These are phyloP conservation scores for Alligator mississippiensis DNA, from an alignment of 2,113 vertebrate genomes.

Conservation along the genomic window DNA sequence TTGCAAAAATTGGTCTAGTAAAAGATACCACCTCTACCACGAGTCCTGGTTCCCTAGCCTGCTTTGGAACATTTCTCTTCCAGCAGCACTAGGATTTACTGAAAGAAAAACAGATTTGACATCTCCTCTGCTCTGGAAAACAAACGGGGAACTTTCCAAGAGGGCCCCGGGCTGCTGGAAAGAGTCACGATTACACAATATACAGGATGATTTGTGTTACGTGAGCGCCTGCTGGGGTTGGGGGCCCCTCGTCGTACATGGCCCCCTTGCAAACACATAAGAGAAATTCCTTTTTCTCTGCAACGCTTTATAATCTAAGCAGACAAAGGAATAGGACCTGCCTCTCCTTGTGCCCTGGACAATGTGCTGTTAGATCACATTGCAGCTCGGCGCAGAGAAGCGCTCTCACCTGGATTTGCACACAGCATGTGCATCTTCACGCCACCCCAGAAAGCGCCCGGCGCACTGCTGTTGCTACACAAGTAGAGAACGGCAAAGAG, in stretches of 20 bases:
- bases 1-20: too few species aligned
- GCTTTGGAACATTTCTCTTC: neutral
- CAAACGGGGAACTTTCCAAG: neutral
- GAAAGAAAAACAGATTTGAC: neutral
- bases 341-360: neutral
- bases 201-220: neutral
- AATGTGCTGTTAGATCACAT: neutral
- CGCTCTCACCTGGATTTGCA: neutral
- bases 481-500: neutral
- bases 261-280: neutral
- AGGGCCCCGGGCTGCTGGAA: accelerated
- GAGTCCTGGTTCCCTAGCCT: neutral
- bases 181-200: neutral
- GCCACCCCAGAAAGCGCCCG: neutral
- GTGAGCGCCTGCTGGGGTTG: accelerated
- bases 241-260: accelerated
- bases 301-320: neutral
- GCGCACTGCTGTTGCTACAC: neutral
- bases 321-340: neutral
- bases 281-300: neutral
- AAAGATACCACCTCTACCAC: too few species aligned
- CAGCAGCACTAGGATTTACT: neutral
- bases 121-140: neutral
- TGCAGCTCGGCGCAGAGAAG: neutral
- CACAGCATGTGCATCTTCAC: neutral